Conservation (phyloP, 2,113 vertebrate genomes). For the Girardinichthys multiradiatus region DNA sequence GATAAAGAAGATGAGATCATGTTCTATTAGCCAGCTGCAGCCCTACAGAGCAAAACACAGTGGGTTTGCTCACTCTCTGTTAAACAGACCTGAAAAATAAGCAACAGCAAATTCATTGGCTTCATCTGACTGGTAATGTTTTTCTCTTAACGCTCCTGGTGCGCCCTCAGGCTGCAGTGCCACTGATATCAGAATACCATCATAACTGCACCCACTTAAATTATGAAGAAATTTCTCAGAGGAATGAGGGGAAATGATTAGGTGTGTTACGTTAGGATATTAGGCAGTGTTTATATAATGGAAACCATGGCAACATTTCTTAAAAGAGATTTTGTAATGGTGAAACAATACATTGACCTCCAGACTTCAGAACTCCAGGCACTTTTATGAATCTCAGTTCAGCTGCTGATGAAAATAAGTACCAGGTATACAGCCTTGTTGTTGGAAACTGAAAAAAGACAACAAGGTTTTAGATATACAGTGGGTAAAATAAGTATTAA, state of each 20-base stretch:
- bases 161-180: no score
- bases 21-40: not conserved
- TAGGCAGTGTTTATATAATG: not conserved
- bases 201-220: constrained; percentile 3
- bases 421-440: no score
- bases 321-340: not conserved
- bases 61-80: not conserved
- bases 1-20: not conserved
- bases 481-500: no score
- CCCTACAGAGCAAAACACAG: no score
- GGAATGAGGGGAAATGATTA: constrained; percentile 9
- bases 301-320: constrained; percentile 24
- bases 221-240: not conserved
- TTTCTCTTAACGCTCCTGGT: no score
- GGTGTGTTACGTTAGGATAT: constrained; percentile 2
- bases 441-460: no score
- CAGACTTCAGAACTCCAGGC: not conserved
- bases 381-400: not conserved
- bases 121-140: not conserved
- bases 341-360: not conserved
- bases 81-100: not conserved
- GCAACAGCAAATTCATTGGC: not conserved
- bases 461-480: no score
- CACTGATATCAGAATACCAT: not conserved
- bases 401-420: constrained; percentile 12